Evolutionary conservation across 2,797 vertebrate species (phyloP).

Genomic region (Thamnophis elegans): DNA sequence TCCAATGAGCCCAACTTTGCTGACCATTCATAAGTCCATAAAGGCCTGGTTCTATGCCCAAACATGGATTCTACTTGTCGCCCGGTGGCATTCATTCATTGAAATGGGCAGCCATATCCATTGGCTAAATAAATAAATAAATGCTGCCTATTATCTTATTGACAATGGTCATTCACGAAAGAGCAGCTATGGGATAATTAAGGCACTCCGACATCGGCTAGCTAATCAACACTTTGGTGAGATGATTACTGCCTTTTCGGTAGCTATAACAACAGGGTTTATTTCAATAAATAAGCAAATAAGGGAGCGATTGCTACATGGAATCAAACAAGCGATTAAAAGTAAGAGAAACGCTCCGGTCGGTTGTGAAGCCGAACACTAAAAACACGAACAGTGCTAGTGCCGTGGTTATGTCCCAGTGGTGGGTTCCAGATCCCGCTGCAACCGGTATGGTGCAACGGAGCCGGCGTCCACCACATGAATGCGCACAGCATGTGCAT

Average conservation of each 20-base stretch:
- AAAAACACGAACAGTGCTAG: neutral
- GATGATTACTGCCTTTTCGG: neutral
- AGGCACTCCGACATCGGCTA: neutral
- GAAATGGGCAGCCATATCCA: neutral
- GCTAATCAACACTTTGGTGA: neutral
- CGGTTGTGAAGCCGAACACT: neutral
- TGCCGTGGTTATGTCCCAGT: rapidly evolving
- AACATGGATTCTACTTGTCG: neutral
- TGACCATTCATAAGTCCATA: neutral
- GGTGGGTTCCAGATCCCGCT: too few species aligned
- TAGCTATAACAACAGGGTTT: neutral
- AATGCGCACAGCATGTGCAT: too few species aligned
- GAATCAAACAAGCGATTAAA: neutral
- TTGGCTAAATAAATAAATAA: neutral
- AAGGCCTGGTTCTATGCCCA: neutral
- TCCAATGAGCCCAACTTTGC: neutral
- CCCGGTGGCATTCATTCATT: neutral
- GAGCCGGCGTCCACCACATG: too few species aligned
- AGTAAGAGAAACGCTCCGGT: neutral
- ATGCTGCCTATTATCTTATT: neutral
- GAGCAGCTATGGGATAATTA: neutral
- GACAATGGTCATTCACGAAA: neutral
- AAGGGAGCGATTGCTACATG: neutral
- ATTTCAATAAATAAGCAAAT: neutral
- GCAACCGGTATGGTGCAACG: too few species aligned